Percentiles rank a stretch among this genome's conserved stretches.
Conservation (phyloP, 2,797 vertebrate genomes). For the Nannoperca australis region DNA sequence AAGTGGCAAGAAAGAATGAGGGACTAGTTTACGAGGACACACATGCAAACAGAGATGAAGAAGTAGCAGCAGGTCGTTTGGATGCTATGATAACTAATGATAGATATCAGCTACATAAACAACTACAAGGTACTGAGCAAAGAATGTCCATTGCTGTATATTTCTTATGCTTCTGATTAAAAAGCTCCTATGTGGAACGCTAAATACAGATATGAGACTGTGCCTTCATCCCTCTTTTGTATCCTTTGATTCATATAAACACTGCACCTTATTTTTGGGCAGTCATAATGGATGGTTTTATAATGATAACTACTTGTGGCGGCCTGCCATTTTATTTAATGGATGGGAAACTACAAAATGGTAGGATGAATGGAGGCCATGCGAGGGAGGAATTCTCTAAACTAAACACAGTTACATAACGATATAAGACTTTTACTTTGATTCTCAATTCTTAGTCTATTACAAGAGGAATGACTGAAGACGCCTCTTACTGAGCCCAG, state of each 20-base stretch:
- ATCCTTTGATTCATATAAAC: constrained; percentile 60
- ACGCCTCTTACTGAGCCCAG: constrained; percentile 22
- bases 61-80: constrained; percentile 32
- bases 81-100: constrained; percentile 11
- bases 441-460: constrained; percentile 29
- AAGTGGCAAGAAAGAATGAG: not conserved
- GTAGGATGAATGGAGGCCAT: constrained; percentile 47
- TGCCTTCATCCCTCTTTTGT: constrained; percentile 37
- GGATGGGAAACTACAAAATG: constrained; percentile 49
- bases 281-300: constrained; percentile 53
- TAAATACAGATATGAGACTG: constrained; percentile 41
- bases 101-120: constrained; percentile 23
- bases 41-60: constrained; percentile 25
- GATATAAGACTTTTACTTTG: constrained; percentile 29
- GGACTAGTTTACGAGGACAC: not conserved
- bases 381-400: constrained; percentile 53
- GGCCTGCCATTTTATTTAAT: constrained; percentile 60
- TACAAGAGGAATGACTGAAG: constrained; percentile 20
- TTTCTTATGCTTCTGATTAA: constrained; percentile 30
- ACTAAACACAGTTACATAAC: constrained; percentile 57
- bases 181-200: constrained; percentile 11
- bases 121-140: constrained; percentile 72
- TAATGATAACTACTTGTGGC: constrained; percentile 57
- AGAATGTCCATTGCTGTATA: constrained; percentile 50
- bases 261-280: constrained; percentile 65